These are phyloP conservation scores for Graphium colonna DNA, from an alignment of 2,888 invertebrate genomes.

Conservation along the genomic window DNA sequence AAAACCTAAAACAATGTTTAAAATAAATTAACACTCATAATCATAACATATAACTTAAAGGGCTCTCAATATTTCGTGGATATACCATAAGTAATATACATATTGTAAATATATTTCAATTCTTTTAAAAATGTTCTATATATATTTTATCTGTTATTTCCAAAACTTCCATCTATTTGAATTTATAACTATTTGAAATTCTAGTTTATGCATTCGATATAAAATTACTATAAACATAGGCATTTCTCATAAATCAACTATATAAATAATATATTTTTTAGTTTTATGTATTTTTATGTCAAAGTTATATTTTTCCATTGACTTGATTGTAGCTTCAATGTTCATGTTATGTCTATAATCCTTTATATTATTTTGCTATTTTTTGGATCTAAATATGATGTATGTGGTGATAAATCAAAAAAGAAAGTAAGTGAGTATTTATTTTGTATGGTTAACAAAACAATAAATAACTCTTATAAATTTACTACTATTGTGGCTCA, in stretches of 20 bases:
- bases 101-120: background rate
- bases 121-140: background rate
- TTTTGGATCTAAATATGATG: background rate
- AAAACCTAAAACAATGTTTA: conserved; percentile 8
- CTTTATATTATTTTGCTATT: background rate
- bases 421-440: conserved; percentile 8
- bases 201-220: background rate
- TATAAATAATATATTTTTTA: background rate
- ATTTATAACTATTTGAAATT: background rate
- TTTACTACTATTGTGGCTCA: too few species aligned
- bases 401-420: background rate
- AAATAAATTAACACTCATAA: too few species aligned
- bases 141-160: background rate
- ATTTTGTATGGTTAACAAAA: too few species aligned
- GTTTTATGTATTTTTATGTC: background rate
- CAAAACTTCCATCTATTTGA: background rate
- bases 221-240: background rate
- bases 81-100: background rate
- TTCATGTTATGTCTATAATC: background rate
- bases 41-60: background rate
- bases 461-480: too few species aligned
- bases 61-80: too few species aligned
- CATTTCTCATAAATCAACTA: background rate
- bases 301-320: background rate
- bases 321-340: too few species aligned